Evolutionary conservation across 2,113 vertebrate species (phyloP), one percentile per base, ranked within the genome.

Genomic region (Casuarius casuarius): DNA sequence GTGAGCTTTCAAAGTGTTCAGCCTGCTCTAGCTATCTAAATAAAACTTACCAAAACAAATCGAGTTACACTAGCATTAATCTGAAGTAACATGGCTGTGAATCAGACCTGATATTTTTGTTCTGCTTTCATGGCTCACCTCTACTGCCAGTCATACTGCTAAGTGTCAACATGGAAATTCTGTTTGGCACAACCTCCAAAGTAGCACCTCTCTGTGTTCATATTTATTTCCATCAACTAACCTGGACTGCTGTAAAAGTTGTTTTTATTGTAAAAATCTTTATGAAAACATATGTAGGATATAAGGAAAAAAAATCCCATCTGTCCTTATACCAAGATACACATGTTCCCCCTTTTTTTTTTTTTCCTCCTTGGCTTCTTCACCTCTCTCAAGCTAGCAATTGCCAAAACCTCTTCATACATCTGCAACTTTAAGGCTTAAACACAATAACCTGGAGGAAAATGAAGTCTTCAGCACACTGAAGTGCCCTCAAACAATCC

Each of bases 221-320:
- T 26, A 56, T 62, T 96, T 91, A 74, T 78, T 94, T 90, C 86
- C 62, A 90, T 49, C n/a, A 44, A 15, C 48, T 75, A 90, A 75
- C 49, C 35, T 25, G 35, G 18, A 76, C 52, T 84, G 63, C 66
- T 35, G 18, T 21, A 72, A 81, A 78, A 40, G 61, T 2, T 38
- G 10, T 0, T 65, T 68, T 81, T 44, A 38, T 62, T 95, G 89
- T 63, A 44, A 71, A 70, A n/a, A 48, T 68, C 9, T 38, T 72
- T 29, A 28, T 26, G 38, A 40, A 35, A 77, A 71, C 19, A 78
- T 14, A 94, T 4, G 5, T 7, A 71, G 23, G 31, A 70, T 51
- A 21, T 4, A 13, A n/a, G 58, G 16, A 63, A 49, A 42, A 89
- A 72, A 40, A 67, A 28, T 14, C 5, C 66, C n/a, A 46, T 19